These are phyloP conservation scores for Petrosia ficiformis DNA, from an alignment of 37 sponge, comb jelly and placozoan genomes.

Conservation along the genomic window DNA sequence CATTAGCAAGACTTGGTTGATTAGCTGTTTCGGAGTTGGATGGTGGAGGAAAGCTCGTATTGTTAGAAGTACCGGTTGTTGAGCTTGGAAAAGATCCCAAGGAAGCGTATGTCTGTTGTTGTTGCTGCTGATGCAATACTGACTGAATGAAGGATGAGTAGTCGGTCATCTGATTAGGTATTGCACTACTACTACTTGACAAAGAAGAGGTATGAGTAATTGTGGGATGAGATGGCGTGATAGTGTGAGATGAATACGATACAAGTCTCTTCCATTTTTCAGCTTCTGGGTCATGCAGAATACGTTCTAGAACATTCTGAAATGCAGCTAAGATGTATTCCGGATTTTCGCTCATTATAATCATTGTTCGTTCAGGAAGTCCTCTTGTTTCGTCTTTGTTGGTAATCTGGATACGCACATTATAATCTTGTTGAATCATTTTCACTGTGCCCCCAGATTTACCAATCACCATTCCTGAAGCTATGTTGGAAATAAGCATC, in stretches of 20 bases:
- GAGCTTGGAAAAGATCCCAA: constrained; percentile 7
- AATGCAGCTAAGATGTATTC: constrained; percentile 53
- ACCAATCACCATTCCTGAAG: constrained; percentile 92
- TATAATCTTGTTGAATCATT: constrained; percentile 70
- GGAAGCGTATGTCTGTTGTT: neutral
- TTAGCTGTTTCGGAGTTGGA: neutral
- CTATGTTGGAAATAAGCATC: constrained; percentile 85
- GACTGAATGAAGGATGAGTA: neutral
- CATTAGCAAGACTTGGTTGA: constrained; percentile 8
- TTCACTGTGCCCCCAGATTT: constrained; percentile 87
- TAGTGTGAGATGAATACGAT: constrained; percentile 17
- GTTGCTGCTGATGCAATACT: neutral
- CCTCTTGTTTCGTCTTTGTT: constrained; percentile 57
- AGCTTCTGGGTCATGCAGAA: constrained; percentile 50
- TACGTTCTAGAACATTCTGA: constrained; percentile 33
- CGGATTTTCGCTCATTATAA: constrained; percentile 48
- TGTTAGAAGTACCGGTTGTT: constrained; percentile 7
- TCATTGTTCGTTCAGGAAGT: constrained; percentile 76
- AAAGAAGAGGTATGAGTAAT: neutral
- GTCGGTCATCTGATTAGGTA: neutral
- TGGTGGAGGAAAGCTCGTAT: neutral
- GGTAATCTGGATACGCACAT: constrained; percentile 75
- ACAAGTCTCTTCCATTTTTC: constrained; percentile 55
- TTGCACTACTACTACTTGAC: neutral
- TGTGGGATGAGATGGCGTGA: neutral